Evolutionary conservation across 2,797 vertebrate genomes (phyloP).

Genomic region (Sparidentex hasta): DNA sequence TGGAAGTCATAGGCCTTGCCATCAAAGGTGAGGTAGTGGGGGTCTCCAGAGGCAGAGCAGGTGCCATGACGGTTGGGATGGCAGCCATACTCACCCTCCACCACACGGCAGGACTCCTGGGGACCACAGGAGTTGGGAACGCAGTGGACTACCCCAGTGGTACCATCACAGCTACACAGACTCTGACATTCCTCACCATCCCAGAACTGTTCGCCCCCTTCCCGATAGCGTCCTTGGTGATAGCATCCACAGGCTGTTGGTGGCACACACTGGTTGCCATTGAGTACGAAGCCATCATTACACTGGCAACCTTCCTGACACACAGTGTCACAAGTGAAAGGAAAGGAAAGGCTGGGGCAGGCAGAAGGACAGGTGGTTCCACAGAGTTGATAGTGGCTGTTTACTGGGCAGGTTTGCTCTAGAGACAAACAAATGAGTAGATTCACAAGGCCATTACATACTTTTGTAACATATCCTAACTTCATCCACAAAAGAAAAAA

Average conservation of each 20-base stretch:
- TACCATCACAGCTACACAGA: conserved; percentile 71
- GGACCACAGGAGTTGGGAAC: conserved; percentile 58
- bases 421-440: too few species aligned
- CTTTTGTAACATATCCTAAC: too few species aligned
- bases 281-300: conserved; percentile 74
- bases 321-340: conserved; percentile 67
- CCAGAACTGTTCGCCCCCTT: conserved; percentile 73
- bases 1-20: conserved; percentile 77
- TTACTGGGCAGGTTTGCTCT: conserved; percentile 73
- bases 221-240: conserved; percentile 69
- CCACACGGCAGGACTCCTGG: conserved; percentile 67
- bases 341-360: conserved; percentile 80
- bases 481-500: too few species aligned
- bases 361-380: conserved; percentile 73
- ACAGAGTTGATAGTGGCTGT: conserved; percentile 81
- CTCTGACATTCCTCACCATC: conserved; percentile 69
- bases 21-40: conserved; percentile 82
- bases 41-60: conserved; percentile 81
- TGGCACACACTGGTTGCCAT: conserved; percentile 72
- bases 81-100: conserved; percentile 68
- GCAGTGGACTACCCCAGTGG: conserved; percentile 66
- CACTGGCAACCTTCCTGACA: conserved; percentile 84
- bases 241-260: conserved; percentile 78
- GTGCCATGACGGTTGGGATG: conserved; percentile 60
- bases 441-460: too few species aligned